These are phyloP conservation scores for Condylostylus longicornis DNA, from an alignment of 1,140 invertebrate species.

Conservation along the genomic window DNA sequence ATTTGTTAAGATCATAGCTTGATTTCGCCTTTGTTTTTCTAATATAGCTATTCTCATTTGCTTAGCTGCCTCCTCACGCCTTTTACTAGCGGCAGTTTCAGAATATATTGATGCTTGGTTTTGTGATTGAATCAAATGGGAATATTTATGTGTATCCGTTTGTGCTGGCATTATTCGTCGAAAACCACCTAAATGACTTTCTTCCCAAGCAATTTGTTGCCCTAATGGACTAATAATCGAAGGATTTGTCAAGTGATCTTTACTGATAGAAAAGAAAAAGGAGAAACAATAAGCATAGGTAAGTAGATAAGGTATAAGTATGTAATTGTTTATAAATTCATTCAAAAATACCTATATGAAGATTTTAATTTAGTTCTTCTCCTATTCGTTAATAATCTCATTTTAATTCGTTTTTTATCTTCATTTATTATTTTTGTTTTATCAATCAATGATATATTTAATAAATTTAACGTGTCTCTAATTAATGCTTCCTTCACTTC, in stretches of 20 bases:
- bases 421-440: conserved; percentile 58
- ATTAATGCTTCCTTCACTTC: conserved; percentile 71
- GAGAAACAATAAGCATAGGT: neutral
- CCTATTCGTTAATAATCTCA: conserved; percentile 43
- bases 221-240: conserved; percentile 33
- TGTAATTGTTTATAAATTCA: neutral
- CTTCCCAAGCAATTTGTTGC: conserved; percentile 59
- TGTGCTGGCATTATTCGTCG: conserved; percentile 25
- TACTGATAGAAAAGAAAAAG: neutral
- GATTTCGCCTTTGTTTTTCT: conserved; percentile 19
- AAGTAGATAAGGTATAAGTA: neutral
- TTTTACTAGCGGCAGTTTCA: conserved; percentile 50
- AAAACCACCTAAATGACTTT: conserved; percentile 60
- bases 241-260: no score
- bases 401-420: conserved; percentile 48
- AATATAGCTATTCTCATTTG: conserved; percentile 25
- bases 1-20: conserved; percentile 14
- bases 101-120: conserved; percentile 53
- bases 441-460: conserved; percentile 67
- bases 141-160: conserved; percentile 20
- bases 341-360: neutral
- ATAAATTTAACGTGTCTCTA: conserved; percentile 65
- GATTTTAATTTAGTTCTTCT: conserved; percentile 1
- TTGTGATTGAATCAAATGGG: conserved; percentile 43
- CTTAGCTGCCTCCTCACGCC: conserved; percentile 24